These are phyloP conservation scores for Halisarca cf. caerulea DNA, from an alignment of 37 sponge, comb jelly and placozoan species.

Conservation along the genomic window DNA sequence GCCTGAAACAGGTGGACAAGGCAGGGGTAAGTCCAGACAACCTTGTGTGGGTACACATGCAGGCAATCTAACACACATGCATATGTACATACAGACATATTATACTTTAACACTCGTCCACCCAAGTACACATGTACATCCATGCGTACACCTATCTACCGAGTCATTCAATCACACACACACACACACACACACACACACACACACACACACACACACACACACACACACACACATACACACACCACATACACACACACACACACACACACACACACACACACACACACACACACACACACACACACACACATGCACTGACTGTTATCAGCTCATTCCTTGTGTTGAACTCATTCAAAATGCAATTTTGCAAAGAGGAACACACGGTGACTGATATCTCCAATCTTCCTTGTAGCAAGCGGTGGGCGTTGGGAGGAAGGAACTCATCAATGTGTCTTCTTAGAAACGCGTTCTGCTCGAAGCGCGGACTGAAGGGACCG, in stretches of 20 bases:
- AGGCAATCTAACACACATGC: not conserved
- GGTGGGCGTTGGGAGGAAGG: conserved; percentile 72
- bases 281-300: not conserved
- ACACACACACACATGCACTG: not conserved
- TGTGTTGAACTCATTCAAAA: conserved; percentile 74
- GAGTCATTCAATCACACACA: too few relatives aligned
- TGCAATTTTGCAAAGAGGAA: conserved; percentile 41
- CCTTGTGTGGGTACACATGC: too few relatives aligned
- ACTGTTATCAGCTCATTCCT: conserved; percentile 75
- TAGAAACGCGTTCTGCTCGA: conserved; percentile 49
- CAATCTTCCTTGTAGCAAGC: conserved; percentile 30
- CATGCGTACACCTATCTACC: not conserved
- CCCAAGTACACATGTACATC: not conserved
- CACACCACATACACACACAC: not conserved
- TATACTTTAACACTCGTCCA: not conserved
- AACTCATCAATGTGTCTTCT: conserved; percentile 38
- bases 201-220: not conserved
- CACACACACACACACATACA: not conserved
- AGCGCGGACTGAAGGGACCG: conserved; percentile 51
- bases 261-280: not conserved
- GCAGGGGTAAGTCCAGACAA: too few relatives aligned
- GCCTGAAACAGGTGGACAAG: too few relatives aligned
- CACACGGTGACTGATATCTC: conserved; percentile 59
- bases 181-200: not conserved
- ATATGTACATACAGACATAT: not conserved